Base-by-base conservation (phyloP, 2,113 vertebrate species). In the Casuarius casuarius region DNA sequence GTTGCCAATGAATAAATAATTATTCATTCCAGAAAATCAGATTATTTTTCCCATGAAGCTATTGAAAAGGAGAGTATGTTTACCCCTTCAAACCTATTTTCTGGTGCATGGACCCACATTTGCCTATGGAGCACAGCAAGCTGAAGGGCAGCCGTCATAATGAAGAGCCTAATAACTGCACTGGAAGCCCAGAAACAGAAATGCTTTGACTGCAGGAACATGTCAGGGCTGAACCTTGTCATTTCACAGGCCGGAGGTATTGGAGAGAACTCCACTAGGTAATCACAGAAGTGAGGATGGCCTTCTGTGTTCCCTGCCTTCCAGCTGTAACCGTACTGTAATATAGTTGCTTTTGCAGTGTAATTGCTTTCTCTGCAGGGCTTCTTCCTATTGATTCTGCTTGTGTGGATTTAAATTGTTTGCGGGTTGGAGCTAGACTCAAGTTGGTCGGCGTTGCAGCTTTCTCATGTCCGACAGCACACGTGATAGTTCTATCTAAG, bases 301-400 rank as follows among this genome's bases (percentile, higher is more conserved):
- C 94, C 89, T 89, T 90, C 95, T 91, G 78, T 18, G 12, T 95
- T 56, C 35, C 84, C 89, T 92, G 91, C 92, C 94, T 95, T 87
- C 87, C 84, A 90, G 92, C 78, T 59, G 20, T 94, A 95, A 84
- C 92, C 5, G 0, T 56, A 79, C 92, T 90, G 85, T 87, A 94
- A 90, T 96, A 68, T 29, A 93, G 95, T 71, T 96, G 84, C 95
- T 97, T 97, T 95, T 92, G 91, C 85, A 71, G 82, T 90, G 91
- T 97, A 97, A 97, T 97, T 97, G 95, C 95, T 96, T 96, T 96
- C 96, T 97, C 95, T 95, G 95, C 95, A 95, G 97, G 94, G 89
- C 82, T 95, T 91, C 93, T 97, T 96, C 94, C 94, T 95, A 95
- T 96, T 95, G 95, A 97, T 96, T 96, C 91, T 96, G 79, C 84